A percentile compares a stretch with the other conserved stretches of the same genome.
Evolutionary conservation across 2,888 invertebrate genomes (phyloP).

Genomic region (Cataglyphis altisquamis): DNA sequence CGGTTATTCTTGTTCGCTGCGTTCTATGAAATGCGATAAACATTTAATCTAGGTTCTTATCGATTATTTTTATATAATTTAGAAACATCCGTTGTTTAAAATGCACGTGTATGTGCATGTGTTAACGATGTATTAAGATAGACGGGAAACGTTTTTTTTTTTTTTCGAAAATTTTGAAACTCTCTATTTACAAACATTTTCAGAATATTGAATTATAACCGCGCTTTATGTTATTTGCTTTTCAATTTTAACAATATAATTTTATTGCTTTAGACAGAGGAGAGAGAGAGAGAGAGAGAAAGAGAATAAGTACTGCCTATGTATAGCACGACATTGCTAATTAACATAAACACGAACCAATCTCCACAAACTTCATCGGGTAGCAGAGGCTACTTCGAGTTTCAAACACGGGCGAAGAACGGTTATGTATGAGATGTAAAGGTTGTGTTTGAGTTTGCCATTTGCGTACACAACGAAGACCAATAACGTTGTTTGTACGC

Average conservation of each 20-base stretch:
- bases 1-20: neutral
- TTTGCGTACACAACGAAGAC: slow-evolving; percentile 49
- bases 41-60: neutral
- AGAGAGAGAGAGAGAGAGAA: neutral
- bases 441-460: slow-evolving; percentile 57
- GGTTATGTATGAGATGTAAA: slow-evolving; percentile 53
- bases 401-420: slow-evolving; percentile 54
- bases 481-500: slow-evolving; percentile 52
- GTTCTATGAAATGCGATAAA: neutral
- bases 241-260: slow-evolving; percentile 36
- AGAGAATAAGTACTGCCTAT: neutral
- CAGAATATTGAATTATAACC: neutral
- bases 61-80: neutral
- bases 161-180: neutral
- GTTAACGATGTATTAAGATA: neutral
- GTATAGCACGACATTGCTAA: slow-evolving; percentile 35
- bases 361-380: slow-evolving; percentile 34
- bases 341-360: slow-evolving; percentile 56
- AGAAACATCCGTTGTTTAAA: neutral
- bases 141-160: neutral
- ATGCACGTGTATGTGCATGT: neutral
- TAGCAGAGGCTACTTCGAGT: slow-evolving; percentile 45
- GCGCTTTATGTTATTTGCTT: neutral
- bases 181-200: neutral
- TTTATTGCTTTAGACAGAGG: slow-evolving; percentile 11